Conservation (phyloP, 2,113 vertebrate genomes). For the Numida meleagris region DNA sequence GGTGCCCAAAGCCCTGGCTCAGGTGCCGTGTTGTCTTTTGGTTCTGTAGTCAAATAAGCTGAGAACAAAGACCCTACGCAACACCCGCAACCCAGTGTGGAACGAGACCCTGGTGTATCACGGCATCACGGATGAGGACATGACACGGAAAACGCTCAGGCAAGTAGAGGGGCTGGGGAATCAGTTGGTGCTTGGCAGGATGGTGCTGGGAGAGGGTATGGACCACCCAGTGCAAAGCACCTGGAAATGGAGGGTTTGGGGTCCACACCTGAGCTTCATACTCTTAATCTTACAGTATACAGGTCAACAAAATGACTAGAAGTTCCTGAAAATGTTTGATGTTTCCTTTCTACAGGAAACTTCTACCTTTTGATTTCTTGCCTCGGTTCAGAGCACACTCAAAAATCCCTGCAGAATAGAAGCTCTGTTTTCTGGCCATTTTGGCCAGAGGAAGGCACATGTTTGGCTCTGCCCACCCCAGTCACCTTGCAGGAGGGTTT, state of each 20-base stretch:
- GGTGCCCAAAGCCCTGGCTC: not conserved
- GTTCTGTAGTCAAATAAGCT: conserved; percentile 89
- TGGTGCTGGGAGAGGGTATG: not conserved
- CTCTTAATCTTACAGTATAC: rapidly evolving
- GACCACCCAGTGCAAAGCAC: too few relatives aligned
- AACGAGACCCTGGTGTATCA: conserved; percentile 94
- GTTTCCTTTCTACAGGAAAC: not conserved
- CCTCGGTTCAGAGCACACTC: rapidly evolving
- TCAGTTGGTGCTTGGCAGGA: rapidly evolving
- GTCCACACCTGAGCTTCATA: rapidly evolving
- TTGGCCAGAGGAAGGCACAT: not conserved
- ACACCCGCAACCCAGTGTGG: conserved; percentile 95
- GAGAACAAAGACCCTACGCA: conserved; percentile 93
- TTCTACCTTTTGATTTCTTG: not conserved
- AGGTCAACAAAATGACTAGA: not conserved
- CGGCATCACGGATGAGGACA: conserved; percentile 93
- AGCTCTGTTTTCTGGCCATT: not conserved
- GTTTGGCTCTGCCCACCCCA: not conserved
- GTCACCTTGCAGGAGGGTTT: not conserved
- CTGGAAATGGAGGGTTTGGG: not conserved
- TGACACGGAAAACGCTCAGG: conserved; percentile 97
- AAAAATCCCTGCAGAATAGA: not conserved
- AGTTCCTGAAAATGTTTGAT: not conserved
- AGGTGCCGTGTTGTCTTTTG: rapidly evolving
- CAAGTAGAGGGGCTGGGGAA: not conserved